Evolutionary conservation across 2,797 vertebrate genomes (phyloP).

Genomic region (Tokudaia tokunoshimensis): DNA sequence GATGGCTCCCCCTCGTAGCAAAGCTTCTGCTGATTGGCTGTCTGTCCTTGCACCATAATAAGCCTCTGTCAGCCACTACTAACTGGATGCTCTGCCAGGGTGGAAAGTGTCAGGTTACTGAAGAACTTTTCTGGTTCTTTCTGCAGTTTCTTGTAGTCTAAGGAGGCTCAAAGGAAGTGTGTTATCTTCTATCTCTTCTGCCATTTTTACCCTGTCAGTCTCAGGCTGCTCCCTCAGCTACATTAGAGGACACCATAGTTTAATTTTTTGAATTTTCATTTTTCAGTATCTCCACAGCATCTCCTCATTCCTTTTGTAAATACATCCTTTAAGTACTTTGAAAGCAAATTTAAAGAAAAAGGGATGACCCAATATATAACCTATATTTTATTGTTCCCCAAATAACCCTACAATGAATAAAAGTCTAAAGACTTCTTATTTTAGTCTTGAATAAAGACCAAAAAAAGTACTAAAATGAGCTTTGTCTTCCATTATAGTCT

Average conservation of each 20-base stretch:
- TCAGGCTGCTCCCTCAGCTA: not conserved
- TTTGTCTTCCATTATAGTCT: not conserved
- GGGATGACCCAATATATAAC: not conserved
- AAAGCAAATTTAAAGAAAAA: constrained; percentile 3
- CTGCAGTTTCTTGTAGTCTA: not conserved
- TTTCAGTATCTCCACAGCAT: not conserved
- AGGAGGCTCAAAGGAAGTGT: not conserved
- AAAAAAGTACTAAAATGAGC: not conserved
- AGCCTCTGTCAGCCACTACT: not conserved
- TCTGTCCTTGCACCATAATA: not conserved
- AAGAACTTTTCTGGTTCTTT: not conserved
- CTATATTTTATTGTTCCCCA: not conserved
- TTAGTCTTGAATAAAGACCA: not conserved
- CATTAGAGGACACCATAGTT: not conserved
- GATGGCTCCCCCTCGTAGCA: not conserved
- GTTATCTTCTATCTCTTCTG: not conserved
- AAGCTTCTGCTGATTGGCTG: not conserved
- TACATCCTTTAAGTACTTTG: constrained; percentile 34
- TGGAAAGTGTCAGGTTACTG: not conserved
- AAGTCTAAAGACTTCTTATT: not conserved
- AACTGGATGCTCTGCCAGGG: too few relatives aligned
- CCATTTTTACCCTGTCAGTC: not conserved
- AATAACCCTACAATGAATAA: not conserved
- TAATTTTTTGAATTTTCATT: not conserved
- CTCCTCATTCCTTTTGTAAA: not conserved